These are phyloP conservation scores for Acholoe squamosa DNA, from an alignment of 2,888 invertebrate species.

Conservation along the genomic window DNA sequence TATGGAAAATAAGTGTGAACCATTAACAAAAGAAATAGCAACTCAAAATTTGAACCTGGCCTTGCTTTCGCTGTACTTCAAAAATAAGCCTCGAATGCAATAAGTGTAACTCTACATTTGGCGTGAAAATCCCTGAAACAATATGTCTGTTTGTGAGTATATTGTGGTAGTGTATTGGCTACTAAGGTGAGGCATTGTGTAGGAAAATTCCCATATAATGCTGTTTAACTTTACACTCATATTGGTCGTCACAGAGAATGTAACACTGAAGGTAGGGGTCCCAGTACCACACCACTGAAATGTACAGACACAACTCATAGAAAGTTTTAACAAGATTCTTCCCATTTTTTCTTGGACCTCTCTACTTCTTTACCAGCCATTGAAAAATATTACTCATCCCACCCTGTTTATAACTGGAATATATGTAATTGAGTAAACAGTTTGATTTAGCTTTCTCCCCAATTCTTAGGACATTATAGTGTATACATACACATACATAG, in stretches of 20 bases:
- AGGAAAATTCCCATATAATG: not conserved
- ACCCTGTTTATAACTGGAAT: too few relatives aligned
- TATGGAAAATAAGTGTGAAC: not conserved
- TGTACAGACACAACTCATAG: not conserved
- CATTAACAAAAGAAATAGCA: not conserved
- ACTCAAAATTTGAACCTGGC: not conserved
- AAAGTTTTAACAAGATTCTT: not conserved
- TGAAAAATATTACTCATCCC: too few relatives aligned
- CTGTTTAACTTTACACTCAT: conserved; percentile 41
- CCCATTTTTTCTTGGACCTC: not conserved
- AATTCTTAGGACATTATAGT: too few relatives aligned
- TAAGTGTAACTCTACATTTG: not conserved
- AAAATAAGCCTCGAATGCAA: not conserved
- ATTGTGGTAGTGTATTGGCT: not conserved
- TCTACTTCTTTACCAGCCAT: too few relatives aligned
- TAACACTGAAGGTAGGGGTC: conserved; percentile 56
- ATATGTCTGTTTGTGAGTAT: not conserved
- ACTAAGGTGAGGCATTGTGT: not conserved
- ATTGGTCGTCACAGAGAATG: conserved; percentile 54
- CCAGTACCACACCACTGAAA: conserved; percentile 56
- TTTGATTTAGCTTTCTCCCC: too few relatives aligned
- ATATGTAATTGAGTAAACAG: too few relatives aligned
- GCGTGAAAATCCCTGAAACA: not conserved
- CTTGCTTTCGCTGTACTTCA: not conserved
- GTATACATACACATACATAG: not conserved